Evolutionary conservation across 2,797 vertebrate genomes (phyloP), one percentile per base, ranked within the genome.

Genomic region (Odontamblyopus rebecca): DNA sequence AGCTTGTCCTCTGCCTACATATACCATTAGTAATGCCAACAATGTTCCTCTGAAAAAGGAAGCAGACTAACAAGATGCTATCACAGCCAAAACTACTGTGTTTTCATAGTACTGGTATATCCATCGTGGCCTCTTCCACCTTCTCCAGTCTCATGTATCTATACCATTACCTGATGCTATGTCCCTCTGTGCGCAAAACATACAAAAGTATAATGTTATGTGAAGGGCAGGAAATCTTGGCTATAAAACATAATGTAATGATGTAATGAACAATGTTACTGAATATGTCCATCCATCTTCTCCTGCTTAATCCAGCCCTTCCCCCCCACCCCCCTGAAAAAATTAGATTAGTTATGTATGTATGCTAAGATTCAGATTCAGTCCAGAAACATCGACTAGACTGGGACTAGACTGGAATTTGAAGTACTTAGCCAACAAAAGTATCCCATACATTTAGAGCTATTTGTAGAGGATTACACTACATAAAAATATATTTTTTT

Each of bases 21-120:
- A 84, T 88, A 88, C 82, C 91, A 90, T 92, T 92, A 91, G 91
- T 90, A 91, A 93, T 92, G 85, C 74, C 67, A 92, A 89, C 88
- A 92, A 91, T 93, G 93, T 93, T 92, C 91, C 86, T 86, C 77
- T 85, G 86, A 78, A 79, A 88, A 88, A 87, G 88, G 88, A 89
- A 93, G 89, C 84, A 61, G 77, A 68, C 80, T 87, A 76, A 76
- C 77, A 79, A 91, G 93, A 95, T 94, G 88, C 79, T 93, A 95
- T 95, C 94, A 1, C 74, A 19, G 60, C 63, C 71, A 27, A 57
- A 50, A 29, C 76, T 69, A 77, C 82, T 18, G n/a, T 88, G 80
- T 89, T 89, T 87, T 89, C 86, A 88, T 85, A 74, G 82, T 83
- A 85, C 81, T 44, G 41, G 87, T 70, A 2, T 80, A 76, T 74